These are phyloP conservation scores for Sturnira hondurensis DNA, from an alignment of 2,113 vertebrate genomes.

Conservation along the genomic window DNA sequence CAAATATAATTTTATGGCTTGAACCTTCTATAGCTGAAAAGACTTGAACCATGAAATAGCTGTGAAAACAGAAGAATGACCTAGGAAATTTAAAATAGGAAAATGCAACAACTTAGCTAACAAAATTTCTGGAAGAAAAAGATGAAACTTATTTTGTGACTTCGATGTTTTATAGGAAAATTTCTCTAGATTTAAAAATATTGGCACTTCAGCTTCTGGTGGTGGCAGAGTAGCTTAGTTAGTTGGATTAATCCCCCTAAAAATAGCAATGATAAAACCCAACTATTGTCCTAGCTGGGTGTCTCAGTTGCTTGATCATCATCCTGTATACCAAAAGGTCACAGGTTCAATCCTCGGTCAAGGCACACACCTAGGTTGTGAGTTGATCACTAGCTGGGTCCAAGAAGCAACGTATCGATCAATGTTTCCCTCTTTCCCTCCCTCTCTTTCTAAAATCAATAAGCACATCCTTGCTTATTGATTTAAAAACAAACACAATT, in stretches of 20 bases:
- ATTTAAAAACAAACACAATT: no score
- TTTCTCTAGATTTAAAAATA: constrained; percentile 5
- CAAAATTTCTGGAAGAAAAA: not conserved
- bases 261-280: not conserved
- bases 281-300: not conserved
- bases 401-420: no score
- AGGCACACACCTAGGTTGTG: no score
- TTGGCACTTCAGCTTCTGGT: not conserved
- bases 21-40: not conserved
- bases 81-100: not conserved
- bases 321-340: no score
- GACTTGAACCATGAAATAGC: not conserved
- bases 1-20: constrained; percentile 1
- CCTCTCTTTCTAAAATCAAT: no score
- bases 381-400: no score
- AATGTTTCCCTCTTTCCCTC: no score
- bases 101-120: not conserved
- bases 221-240: not conserved
- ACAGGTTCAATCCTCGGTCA: no score
- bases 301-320: no score
- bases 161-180: not conserved
- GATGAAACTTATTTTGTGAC: not conserved
- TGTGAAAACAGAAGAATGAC: not conserved
- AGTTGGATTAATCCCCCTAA: not conserved
- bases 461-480: no score